Conservation (phyloP, 1,140 invertebrate species). For the Cotesia vestalis region DNA sequence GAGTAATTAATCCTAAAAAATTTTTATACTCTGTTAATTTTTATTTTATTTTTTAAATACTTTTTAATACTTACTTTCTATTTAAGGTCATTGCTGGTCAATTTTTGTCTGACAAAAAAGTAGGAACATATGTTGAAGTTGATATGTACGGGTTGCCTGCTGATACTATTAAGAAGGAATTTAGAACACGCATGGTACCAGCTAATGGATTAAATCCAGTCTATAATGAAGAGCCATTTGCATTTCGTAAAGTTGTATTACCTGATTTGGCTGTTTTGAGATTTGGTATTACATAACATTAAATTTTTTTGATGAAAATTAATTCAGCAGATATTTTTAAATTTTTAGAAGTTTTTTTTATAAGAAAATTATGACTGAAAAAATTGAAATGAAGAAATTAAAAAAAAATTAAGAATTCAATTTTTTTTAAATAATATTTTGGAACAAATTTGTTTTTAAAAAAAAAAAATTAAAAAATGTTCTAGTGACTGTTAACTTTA, state of each 20-base stretch:
- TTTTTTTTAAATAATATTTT: too few species aligned
- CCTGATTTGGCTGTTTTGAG: slow-evolving; percentile 97
- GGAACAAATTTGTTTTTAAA: too few species aligned
- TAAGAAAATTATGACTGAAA: too few species aligned
- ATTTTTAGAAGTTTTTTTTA: too few species aligned
- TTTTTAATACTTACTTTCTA: slow-evolving; percentile 7
- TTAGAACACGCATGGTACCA: slow-evolving; percentile 81
- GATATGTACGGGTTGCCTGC: slow-evolving; percentile 87
- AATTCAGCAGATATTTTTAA: too few species aligned
- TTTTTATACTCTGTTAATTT: background rate
- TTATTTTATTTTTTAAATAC: background rate
- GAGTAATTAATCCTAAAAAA: slow-evolving; percentile 57
- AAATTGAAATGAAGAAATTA: too few species aligned
- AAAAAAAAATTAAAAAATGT: too few species aligned
- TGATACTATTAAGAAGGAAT: slow-evolving; percentile 85
- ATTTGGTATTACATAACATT: slow-evolving; percentile 72
- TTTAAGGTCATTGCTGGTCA: slow-evolving; percentile 60
- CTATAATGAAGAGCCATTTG: slow-evolving; percentile 87
- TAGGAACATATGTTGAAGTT: slow-evolving; percentile 81
- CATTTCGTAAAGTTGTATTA: slow-evolving; percentile 90
- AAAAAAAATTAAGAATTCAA: too few species aligned
- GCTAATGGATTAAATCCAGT: slow-evolving; percentile 83
- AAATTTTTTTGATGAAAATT: too few species aligned
- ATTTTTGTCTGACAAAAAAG: slow-evolving; percentile 62
- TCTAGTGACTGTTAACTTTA: too few species aligned